Evolutionary conservation across 92 coral and sea anemone genomes (phyloP).

Genomic region (Porites rus): DNA sequence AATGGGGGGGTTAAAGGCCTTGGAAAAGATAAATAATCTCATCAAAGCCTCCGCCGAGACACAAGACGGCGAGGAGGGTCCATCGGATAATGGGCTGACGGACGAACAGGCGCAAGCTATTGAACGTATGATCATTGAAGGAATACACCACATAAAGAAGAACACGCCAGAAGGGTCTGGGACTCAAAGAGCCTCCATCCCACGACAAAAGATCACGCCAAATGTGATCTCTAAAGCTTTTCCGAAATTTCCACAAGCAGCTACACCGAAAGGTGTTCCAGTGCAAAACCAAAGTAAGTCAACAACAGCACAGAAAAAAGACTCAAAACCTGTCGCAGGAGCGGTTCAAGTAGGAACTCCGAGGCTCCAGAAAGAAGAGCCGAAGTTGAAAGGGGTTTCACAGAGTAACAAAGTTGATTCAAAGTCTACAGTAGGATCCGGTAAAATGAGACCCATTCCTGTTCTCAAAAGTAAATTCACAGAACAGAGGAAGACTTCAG

Average conservation of each 20-base stretch:
- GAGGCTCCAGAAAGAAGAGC: constrained; percentile 24
- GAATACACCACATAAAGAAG: constrained; percentile 89
- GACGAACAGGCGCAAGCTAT: constrained; percentile 97
- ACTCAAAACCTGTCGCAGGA: neutral
- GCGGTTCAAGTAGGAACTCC: constrained; percentile 45
- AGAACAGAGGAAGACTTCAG: constrained; percentile 16
- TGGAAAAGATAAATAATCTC: constrained; percentile 92
- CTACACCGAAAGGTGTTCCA: constrained; percentile 15
- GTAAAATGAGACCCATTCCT: constrained; percentile 51
- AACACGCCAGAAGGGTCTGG: constrained; percentile 58
- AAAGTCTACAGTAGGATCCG: constrained; percentile 28
- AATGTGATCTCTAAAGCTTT: constrained; percentile 2
- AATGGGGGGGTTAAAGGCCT: constrained; percentile 93
- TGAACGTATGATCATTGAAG: constrained; percentile 98
- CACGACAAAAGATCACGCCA: constrained; percentile 49
- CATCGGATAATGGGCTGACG: constrained; percentile 83
- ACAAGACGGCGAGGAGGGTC: constrained; percentile 81
- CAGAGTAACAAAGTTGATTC: neutral
- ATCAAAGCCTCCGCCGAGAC: constrained; percentile 95
- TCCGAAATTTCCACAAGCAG: constrained; percentile 24
- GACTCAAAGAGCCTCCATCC: constrained; percentile 73
- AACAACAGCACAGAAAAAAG: constrained; percentile 15
- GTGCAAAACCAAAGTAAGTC: neutral
- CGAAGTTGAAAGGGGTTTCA: neutral
- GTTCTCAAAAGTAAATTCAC: constrained; percentile 38